phyloP scores from a whole-genome alignment of 1,140 invertebrate genomes.

The Drosophila teissieri region DNA sequence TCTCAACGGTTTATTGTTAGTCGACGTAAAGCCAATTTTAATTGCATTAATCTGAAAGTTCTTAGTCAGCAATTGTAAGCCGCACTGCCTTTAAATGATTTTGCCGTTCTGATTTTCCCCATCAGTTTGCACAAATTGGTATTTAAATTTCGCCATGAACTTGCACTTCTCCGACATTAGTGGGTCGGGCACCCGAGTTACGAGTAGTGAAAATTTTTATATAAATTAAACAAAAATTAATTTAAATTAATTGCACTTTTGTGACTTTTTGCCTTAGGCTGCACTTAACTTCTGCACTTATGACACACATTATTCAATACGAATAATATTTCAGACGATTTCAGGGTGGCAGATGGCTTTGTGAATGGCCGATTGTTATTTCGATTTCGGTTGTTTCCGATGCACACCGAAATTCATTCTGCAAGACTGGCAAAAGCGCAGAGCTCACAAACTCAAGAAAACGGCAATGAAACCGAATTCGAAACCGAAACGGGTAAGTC shows the following conservation, averaged over 20 bases:
- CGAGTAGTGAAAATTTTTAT: constrained; percentile 11
- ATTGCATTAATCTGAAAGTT: constrained; percentile 26
- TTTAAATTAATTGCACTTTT: constrained; percentile 24
- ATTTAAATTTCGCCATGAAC: constrained; percentile 21
- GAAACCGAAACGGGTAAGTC: constrained; percentile 20
- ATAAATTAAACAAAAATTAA: constrained; percentile 26
- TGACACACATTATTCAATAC: constrained; percentile 47
- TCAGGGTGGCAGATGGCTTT: constrained; percentile 15
- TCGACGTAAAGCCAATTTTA: constrained; percentile 20
- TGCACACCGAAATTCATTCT: constrained; percentile 30
- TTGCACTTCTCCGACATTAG: constrained; percentile 31
- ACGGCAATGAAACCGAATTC: constrained; percentile 36
- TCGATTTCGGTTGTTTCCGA: constrained; percentile 35
- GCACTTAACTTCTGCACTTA: constrained; percentile 37
- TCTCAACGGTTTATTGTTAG: constrained; percentile 10
- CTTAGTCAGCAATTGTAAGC: constrained; percentile 16
- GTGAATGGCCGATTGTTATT: constrained; percentile 36
- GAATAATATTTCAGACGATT: constrained; percentile 27
- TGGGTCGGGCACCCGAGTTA: constrained; percentile 11
- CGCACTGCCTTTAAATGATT: constrained; percentile 5
- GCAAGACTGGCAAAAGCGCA: constrained; percentile 23
- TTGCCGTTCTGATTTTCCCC: not conserved
- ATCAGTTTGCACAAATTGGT: constrained; percentile 13
- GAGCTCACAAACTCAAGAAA: constrained; percentile 33
- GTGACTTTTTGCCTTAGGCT: constrained; percentile 3